Percentiles rank a stretch among this genome's conserved stretches.
phyloP scores from a whole-genome alignment of 2,797 vertebrate species.

The Eremophila alpestris region DNA sequence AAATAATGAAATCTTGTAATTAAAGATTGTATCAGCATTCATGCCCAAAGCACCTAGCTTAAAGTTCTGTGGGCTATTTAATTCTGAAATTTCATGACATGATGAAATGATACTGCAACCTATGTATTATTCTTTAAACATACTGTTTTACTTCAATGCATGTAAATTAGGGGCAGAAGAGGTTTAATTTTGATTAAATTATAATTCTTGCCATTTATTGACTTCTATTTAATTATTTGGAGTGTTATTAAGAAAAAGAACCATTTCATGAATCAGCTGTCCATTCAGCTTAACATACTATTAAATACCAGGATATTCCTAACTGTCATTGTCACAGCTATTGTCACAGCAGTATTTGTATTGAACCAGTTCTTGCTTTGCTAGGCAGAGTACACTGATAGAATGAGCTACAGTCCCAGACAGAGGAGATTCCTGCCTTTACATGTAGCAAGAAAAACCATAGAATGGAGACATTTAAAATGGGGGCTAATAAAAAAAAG shows the following conservation, averaged over 20 bases:
- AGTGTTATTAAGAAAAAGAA: neutral
- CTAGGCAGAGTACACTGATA: neutral
- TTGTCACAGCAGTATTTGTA: neutral
- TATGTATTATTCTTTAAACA: neutral
- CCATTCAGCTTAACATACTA: neutral
- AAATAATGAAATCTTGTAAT: constrained; percentile 35
- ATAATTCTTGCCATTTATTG: neutral
- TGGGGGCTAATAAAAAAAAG: neutral
- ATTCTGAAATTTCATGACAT: neutral
- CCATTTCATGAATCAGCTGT: neutral
- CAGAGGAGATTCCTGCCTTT: neutral
- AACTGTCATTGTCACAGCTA: neutral
- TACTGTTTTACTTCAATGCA: neutral
- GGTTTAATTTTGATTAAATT: neutral
- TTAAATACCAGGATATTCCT: neutral
- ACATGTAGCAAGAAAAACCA: neutral
- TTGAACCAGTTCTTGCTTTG: neutral
- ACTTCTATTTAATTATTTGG: neutral
- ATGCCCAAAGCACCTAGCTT: neutral
- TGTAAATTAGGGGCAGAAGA: neutral
- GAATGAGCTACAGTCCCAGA: neutral
- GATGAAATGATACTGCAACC: neutral
- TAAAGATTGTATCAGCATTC: constrained; percentile 21
- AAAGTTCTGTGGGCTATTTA: neutral
- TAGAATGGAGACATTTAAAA: neutral